Evolutionary conservation across 2,797 vertebrate genomes (phyloP).

Genomic region (Notolepis coatsorum): DNA sequence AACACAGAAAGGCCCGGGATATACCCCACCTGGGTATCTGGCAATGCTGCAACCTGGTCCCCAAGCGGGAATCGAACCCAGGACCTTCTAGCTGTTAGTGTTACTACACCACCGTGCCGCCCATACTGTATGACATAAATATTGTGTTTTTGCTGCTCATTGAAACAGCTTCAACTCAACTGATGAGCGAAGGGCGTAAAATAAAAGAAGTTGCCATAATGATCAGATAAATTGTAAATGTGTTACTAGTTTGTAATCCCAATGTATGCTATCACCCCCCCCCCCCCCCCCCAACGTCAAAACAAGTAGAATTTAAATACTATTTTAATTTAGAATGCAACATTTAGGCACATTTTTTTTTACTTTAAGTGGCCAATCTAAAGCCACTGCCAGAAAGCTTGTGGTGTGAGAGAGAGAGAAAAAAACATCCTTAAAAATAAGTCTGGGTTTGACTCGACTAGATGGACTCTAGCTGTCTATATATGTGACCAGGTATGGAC

Average conservation of each 20-base stretch:
- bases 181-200: too few species aligned
- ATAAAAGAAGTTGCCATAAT: conserved; percentile 13
- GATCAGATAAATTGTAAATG: conserved; percentile 37
- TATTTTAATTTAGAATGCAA: conserved; percentile 55
- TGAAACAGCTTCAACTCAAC: too few species aligned
- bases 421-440: conserved; percentile 74
- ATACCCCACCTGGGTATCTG: too few species aligned
- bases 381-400: conserved; percentile 65
- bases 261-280: conserved; percentile 29
- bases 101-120: too few species aligned
- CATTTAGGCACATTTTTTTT: conserved; percentile 2
- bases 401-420: conserved; percentile 55
- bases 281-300: conserved; percentile 22
- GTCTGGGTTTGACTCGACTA: conserved; percentile 73
- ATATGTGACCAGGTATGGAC: too few species aligned
- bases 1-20: too few species aligned
- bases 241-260: conserved; percentile 48
- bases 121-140: too few species aligned
- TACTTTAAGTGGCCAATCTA: conserved; percentile 49
- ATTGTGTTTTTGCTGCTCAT: too few species aligned
- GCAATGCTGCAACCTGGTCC: too few species aligned
- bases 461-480: conserved; percentile 50
- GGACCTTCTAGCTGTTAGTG: too few species aligned
- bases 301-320: conserved; percentile 61
- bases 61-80: too few species aligned